Base-by-base conservation (phyloP, 2,113 vertebrate genomes). In the Rhinolophus sinicus region DNA sequence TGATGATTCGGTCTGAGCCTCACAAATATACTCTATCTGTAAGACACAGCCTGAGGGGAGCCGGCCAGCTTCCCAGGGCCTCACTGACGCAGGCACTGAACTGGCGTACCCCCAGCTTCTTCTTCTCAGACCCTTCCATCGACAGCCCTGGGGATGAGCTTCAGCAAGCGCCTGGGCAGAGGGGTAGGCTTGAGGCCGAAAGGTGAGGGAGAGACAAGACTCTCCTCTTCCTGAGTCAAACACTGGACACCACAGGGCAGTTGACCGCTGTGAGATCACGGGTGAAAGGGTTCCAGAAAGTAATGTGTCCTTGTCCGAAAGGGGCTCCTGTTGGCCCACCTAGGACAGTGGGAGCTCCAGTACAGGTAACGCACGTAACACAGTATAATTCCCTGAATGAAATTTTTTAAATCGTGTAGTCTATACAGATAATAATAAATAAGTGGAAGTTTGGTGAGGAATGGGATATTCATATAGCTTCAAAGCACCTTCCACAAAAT, bases 291-390 rank as follows among this genome's bases (percentile, higher is more conserved):
- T 52, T 70, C 77, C 18, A 28, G 24, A 52, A 50, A 65, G 21
- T 16, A 3, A 50, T n/a, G 38, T 21, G 56, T 33, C 12, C 50
- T 69, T 28, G 11, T 35, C 12, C 6, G 14, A 26, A 30, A 24
- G 60, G 47, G 30, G 13, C 5, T 44, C 60, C 70, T 24, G 70
- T 15, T 19, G n/a, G 64, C 86, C 88, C 18, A 3, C 14, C 33
- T 6, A 15, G 75, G 56, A 18, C 33, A 86, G 16, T 13, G 28
- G 8, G 33, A 64, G 30, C 72, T 35, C 56, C 54, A 2, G 6
- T 0, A 2, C 26, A 19, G 50, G 22, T 16, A 3, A 19, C 1
- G 6, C n/a, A 8, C 30, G 24, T 12, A 6, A 83, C 9, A 28
- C 35, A 50, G 0, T 28, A 21, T 3, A 26, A 30, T 12, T 38